phyloP scores from a whole-genome alignment of 2,888 invertebrate species.

The Drosophila monieri region DNA sequence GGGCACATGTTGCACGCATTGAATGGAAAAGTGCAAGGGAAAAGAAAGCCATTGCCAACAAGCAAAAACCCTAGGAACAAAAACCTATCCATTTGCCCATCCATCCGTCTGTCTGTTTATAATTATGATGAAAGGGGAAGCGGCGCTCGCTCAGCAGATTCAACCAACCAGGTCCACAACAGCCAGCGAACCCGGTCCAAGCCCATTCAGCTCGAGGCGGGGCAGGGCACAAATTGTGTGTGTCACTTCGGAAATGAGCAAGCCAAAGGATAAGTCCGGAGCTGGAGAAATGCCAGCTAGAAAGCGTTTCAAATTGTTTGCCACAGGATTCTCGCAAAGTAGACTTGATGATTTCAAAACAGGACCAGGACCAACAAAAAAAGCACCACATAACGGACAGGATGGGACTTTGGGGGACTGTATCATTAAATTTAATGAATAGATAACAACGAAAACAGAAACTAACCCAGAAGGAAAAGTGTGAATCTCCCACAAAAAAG shows the following conservation, averaged over 20 bases:
- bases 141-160: conserved; percentile 6
- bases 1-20: conserved; percentile 48
- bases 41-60: conserved; percentile 3
- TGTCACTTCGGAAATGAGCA: conserved; percentile 71
- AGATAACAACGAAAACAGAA: conserved; percentile 36
- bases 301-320: conserved; percentile 49
- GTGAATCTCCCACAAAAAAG: background rate
- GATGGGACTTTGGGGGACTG: conserved; percentile 23
- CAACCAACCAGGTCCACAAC: conserved; percentile 9
- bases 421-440: conserved; percentile 51
- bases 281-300: conserved; percentile 24
- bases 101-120: conserved; percentile 43
- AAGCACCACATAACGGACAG: conserved; percentile 1
- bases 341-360: conserved; percentile 37
- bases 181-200: conserved; percentile 10
- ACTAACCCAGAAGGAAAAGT: conserved; percentile 6
- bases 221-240: conserved; percentile 46
- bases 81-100: conserved; percentile 36
- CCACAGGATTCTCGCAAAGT: conserved; percentile 19
- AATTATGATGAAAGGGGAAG: conserved; percentile 68
- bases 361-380: background rate
- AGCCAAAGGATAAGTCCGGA: conserved; percentile 11
- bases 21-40: conserved; percentile 28
- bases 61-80: background rate
- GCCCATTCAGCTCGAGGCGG: conserved; percentile 40